phyloP scores from a whole-genome alignment of 92 coral and sea anemone species.

The Zoanthus sociatus region DNA sequence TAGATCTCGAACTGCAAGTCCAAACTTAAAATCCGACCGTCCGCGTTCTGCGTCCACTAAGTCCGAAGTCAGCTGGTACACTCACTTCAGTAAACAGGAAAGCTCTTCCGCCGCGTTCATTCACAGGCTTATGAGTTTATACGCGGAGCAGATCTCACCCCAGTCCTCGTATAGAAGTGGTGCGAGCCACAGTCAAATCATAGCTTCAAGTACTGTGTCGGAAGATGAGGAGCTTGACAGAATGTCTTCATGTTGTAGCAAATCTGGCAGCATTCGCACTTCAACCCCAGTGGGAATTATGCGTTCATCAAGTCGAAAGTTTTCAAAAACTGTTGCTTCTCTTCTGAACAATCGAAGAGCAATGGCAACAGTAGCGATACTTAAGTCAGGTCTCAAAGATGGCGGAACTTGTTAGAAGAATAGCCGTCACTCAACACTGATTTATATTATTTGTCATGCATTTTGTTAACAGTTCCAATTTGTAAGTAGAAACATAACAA shows the following conservation, averaged over 20 bases:
- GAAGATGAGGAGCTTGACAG: slow-evolving; percentile 67
- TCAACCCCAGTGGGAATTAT: slow-evolving; percentile 18
- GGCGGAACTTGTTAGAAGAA: slow-evolving; percentile 5
- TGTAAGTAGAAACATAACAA: too few relatives aligned
- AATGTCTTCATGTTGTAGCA: slow-evolving; percentile 75
- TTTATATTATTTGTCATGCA: too few relatives aligned
- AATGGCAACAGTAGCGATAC: slow-evolving; percentile 38
- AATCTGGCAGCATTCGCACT: slow-evolving; percentile 52
- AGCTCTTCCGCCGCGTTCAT: slow-evolving; percentile 72
- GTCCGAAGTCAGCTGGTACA: slow-evolving; percentile 70
- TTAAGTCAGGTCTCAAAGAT: slow-evolving; percentile 28
- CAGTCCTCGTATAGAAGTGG: slow-evolving; percentile 80
- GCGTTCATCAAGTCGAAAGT: slow-evolving; percentile 47
- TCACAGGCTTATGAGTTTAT: slow-evolving; percentile 72
- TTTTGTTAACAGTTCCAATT: too few relatives aligned
- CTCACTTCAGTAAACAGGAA: slow-evolving; percentile 75
- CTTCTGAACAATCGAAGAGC: slow-evolving; percentile 59
- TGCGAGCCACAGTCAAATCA: slow-evolving; percentile 42
- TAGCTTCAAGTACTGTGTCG: slow-evolving; percentile 53
- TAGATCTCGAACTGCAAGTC: slow-evolving; percentile 4
- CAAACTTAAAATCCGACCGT: background rate
- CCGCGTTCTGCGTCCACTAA: background rate
- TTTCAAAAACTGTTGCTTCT: slow-evolving; percentile 69
- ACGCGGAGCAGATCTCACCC: slow-evolving; percentile 84
- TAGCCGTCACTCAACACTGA: too few relatives aligned